Evolutionary conservation across 1,140 invertebrate genomes (phyloP).

Genomic region (Halictus rubicundus): DNA sequence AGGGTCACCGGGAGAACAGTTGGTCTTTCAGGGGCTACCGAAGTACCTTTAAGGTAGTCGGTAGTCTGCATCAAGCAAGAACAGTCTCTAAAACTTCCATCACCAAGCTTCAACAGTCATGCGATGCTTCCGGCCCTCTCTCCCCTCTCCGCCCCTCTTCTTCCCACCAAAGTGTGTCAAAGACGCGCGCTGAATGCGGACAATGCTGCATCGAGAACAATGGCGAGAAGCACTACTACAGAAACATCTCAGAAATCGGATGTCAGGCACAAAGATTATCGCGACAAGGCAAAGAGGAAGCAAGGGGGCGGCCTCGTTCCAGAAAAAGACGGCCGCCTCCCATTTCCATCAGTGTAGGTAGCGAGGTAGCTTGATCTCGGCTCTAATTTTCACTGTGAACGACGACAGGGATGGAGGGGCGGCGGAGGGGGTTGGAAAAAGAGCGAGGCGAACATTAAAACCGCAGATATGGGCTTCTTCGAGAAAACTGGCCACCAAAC

Average conservation of each 20-base stretch:
- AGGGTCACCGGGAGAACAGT: no score
- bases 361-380: neutral
- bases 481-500: conserved; percentile 37
- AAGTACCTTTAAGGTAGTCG: neutral
- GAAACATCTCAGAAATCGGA: conserved; percentile 43
- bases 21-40: neutral
- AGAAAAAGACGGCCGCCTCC: conserved; percentile 22
- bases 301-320: conserved; percentile 44
- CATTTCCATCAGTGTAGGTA: conserved; percentile 6
- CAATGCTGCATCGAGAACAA: conserved; percentile 42
- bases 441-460: conserved; percentile 23
- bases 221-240: conserved; percentile 30
- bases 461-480: conserved; percentile 48
- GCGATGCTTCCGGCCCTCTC: neutral
- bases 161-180: conserved; percentile 27
- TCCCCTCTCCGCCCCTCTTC: no score
- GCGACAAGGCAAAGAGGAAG: conserved; percentile 12
- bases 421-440: neutral
- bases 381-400: conserved; percentile 2
- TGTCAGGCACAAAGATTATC: conserved; percentile 42
- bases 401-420: no score
- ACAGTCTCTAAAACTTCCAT: neutral
- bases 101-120: neutral
- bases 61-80: neutral
- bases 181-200: conserved; percentile 34